phyloP scores from a whole-genome alignment of 2,797 vertebrate genomes.

The Menidia menidia region DNA sequence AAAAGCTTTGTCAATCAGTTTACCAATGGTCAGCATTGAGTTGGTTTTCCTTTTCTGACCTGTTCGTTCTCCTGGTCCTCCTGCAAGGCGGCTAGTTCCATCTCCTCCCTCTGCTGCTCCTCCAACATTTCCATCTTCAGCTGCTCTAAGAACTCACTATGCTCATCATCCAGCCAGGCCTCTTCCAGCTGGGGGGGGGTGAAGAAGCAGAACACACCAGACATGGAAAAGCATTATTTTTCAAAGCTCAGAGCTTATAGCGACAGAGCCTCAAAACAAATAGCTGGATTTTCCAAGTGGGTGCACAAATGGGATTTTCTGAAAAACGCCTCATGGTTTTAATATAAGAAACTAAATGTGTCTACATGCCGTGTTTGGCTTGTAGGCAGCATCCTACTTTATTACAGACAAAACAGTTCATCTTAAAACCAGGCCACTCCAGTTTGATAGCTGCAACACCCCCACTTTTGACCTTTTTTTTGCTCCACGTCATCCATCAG shows the following conservation, averaged over 20 bases:
- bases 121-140: constrained; percentile 96
- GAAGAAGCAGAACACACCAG: constrained; percentile 40
- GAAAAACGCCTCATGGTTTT: constrained; percentile 18
- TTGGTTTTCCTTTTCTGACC: constrained; percentile 50
- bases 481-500: constrained; percentile 64
- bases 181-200: constrained; percentile 91
- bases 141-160: constrained; percentile 96
- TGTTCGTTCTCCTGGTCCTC: constrained; percentile 86
- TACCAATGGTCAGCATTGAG: not conserved
- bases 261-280: constrained; percentile 52
- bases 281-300: constrained; percentile 39
- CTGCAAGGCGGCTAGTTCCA: constrained; percentile 84
- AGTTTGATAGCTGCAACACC: constrained; percentile 40
- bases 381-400: constrained; percentile 8
- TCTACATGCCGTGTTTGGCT: constrained; percentile 5
- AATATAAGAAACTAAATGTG: constrained; percentile 16
- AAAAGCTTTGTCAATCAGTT: not conserved
- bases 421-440: constrained; percentile 52
- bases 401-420: constrained; percentile 28
- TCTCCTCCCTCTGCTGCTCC: constrained; percentile 91
- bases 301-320: constrained; percentile 47
- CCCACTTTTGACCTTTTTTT: constrained; percentile 64
- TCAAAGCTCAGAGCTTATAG: constrained; percentile 41
- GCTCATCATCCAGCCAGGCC: constrained; percentile 97
- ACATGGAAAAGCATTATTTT: constrained; percentile 34